Evolutionary conservation across 2,888 invertebrate species (phyloP), one percentile per base, ranked within the genome.

Genomic region (Cordilura impudica): DNA sequence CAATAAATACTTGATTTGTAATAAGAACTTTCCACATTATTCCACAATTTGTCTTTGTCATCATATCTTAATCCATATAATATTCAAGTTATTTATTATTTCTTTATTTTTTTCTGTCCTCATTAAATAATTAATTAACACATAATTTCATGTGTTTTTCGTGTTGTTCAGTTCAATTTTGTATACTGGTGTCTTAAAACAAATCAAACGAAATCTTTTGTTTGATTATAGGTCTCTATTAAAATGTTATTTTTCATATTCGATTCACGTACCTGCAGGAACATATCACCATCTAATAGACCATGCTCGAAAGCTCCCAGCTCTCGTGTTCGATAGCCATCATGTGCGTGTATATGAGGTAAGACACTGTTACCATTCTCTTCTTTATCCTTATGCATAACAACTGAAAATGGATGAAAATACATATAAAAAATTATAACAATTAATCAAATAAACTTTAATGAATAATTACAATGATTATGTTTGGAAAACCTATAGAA

Each of bases 311-410:
- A 96, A 77, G 96, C 95, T 39, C 95, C 94, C 89, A 97, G 92
- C 87, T 95, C 95, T 86, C 95, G 91, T 83, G 93, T 92, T 84
- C 95, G 91, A 90, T 90, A 90, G 83, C 90, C 89, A 84, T 93
- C 93, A 80, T 93, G 90, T 81, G 92, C 89, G 87, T 92, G 93
- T 60, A 91, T 92, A 88, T 94, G 95, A 74, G 90, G 89, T 86
- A 93, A 90, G 82, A 94, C 91, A 49, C 75, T 71, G 45, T 72
- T 79, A 83, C 92, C 92, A 81, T 96, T 96, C 85, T 97, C 97
- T 89, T 97, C 97, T 89, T 97, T 97, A 87, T 96, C 96, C 91
- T 97, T 96, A 93, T 96, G 96, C 96, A 97, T 96, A 87, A 96
- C 96, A 91, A 96, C 97, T 97, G 94, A 0, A 86, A 94, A 31